Percentiles rank a stretch among this genome's conserved stretches.
Evolutionary conservation across 2,888 invertebrate species (phyloP).

Genomic region (Germaria angustata): DNA sequence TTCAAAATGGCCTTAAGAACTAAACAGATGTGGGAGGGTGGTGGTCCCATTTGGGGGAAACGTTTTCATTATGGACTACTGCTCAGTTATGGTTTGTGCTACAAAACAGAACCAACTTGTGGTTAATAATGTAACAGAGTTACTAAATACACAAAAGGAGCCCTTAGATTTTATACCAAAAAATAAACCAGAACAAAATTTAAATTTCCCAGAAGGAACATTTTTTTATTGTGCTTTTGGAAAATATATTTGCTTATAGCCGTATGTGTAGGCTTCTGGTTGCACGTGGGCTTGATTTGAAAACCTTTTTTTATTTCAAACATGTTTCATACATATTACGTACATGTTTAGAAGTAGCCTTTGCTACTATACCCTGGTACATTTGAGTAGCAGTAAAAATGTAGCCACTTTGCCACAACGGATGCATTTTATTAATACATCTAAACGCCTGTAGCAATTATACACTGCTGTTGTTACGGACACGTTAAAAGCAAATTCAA

Average conservation of each 20-base stretch:
- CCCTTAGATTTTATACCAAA: background rate
- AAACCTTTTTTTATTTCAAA: background rate
- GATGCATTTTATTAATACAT: slow-evolving; percentile 63
- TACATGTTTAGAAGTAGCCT: background rate
- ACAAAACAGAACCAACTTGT: slow-evolving; percentile 14
- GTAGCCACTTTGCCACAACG: slow-evolving; percentile 48
- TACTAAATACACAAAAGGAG: background rate
- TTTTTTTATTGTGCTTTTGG: background rate
- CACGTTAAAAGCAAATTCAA: slow-evolving; percentile 51
- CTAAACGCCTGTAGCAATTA: slow-evolving; percentile 59
- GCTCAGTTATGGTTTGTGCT: background rate
- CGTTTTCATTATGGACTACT: background rate
- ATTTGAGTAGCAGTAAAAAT: background rate
- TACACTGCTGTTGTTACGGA: slow-evolving; percentile 45
- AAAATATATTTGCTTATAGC: background rate
- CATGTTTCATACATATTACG: background rate
- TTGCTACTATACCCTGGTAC: background rate
- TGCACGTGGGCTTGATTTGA: slow-evolving; percentile 2
- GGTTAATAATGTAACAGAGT: slow-evolving; percentile 33
- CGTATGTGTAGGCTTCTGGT: background rate
- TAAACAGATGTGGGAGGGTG: background rate
- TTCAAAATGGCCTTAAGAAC: too few relatives aligned
- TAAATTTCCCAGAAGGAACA: background rate
- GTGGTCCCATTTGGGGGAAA: background rate
- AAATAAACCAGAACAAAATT: background rate